Conservation (phyloP, 92 coral and sea anemone genomes). For the Galaxea fascicularis region DNA sequence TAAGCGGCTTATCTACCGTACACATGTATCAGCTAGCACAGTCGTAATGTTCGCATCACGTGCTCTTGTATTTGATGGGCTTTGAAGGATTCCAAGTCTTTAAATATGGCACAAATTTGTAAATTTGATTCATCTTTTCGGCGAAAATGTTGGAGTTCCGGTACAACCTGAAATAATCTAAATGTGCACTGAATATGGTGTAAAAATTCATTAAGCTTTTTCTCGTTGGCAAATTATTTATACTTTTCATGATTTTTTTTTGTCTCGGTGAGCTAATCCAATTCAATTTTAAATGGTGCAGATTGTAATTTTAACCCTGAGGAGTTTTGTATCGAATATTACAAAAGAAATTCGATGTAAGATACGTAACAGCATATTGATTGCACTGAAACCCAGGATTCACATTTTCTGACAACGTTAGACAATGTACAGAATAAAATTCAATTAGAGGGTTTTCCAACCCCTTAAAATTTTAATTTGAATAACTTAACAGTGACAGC, state of each 20-base stretch:
- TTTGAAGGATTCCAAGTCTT: neutral
- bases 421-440: neutral
- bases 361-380: neutral
- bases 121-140: neutral
- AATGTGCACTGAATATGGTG: neutral
- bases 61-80: neutral
- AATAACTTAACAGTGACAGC: conserved; percentile 12
- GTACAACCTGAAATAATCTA: neutral
- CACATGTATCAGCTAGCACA: neutral
- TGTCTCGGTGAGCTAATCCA: neutral
- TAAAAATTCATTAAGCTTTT: neutral
- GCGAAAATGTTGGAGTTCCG: neutral
- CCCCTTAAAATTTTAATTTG: conserved; percentile 27
- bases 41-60: neutral
- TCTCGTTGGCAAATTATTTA: neutral
- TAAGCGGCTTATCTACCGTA: neutral
- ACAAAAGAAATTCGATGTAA: neutral
- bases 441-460: neutral
- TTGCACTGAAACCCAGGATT: neutral
- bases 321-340: neutral
- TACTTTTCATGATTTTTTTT: neutral
- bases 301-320: neutral
- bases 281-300: neutral
- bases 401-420: too few relatives aligned
- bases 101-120: neutral